Evolutionary conservation across 2,797 vertebrate genomes (phyloP).

Genomic region (Rallus crepitans): DNA sequence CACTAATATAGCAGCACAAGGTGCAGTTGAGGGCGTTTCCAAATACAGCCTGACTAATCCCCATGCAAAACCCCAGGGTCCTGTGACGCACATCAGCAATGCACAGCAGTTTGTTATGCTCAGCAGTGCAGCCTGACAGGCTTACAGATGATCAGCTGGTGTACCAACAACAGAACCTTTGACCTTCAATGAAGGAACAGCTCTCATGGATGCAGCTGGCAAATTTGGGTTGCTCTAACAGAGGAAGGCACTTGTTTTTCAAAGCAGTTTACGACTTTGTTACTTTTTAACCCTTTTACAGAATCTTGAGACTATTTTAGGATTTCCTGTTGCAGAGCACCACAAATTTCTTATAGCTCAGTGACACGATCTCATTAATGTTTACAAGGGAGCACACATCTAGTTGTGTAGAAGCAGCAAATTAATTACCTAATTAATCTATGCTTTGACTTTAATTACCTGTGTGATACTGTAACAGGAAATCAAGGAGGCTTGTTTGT

Average conservation of each 20-base stretch:
- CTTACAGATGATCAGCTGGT: conserved; percentile 37
- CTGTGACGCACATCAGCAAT: conserved; percentile 71
- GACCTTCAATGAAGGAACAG: conserved; percentile 23
- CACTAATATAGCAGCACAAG: conserved; percentile 86
- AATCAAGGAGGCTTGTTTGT: background rate
- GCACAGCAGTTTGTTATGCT: conserved; percentile 50
- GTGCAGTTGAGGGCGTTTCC: conserved; percentile 78
- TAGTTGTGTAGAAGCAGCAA: background rate
- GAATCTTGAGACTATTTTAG: background rate
- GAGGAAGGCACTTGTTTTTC: background rate
- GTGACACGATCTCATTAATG: rapidly evolving
- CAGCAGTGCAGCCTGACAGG: conserved; percentile 29
- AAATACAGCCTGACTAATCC: conserved; percentile 78
- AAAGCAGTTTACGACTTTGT: background rate
- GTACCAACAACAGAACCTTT: conserved; percentile 35
- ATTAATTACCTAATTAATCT: background rate
- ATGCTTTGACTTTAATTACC: conserved; percentile 26
- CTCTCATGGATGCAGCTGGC: background rate
- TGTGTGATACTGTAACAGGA: conserved; percentile 6
- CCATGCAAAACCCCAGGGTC: conserved; percentile 65
- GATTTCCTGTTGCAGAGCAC: background rate
- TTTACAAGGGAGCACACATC: background rate
- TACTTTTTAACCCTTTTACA: background rate
- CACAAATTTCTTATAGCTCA: background rate
- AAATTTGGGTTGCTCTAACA: background rate